Conservation (phyloP, 2,113 vertebrate species). For the Amphiprion percula region DNA sequence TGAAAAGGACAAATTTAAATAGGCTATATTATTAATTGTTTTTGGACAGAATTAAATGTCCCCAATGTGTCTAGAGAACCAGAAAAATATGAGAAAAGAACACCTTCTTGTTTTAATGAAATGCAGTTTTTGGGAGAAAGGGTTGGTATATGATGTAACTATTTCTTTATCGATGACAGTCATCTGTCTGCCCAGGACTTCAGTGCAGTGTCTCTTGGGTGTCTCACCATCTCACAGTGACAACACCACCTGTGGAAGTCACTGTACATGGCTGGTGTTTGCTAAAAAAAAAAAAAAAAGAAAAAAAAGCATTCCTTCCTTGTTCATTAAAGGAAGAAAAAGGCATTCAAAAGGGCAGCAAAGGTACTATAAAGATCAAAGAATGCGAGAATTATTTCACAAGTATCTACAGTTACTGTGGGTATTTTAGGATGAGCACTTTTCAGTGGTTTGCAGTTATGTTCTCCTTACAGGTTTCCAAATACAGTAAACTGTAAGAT, state of each 20-base stretch:
- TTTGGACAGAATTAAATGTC: too few species aligned
- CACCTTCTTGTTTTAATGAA: too few species aligned
- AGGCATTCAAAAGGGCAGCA: neutral
- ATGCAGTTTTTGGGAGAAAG: neutral
- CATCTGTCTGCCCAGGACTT: neutral
- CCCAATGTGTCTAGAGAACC: too few species aligned
- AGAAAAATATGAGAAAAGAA: too few species aligned
- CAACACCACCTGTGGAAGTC: neutral
- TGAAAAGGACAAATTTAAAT: too few species aligned
- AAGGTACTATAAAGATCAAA: neutral
- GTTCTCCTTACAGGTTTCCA: neutral
- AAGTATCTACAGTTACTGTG: too few species aligned
- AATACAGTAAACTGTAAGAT: neutral
- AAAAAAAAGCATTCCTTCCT: neutral
- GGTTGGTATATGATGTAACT: neutral
- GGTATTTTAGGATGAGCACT: neutral
- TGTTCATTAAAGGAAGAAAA: constrained; percentile 2
- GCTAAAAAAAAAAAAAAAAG: neutral
- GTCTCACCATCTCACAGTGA: neutral
- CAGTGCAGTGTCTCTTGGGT: neutral
- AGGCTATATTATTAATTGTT: too few species aligned
- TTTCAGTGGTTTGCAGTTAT: neutral
- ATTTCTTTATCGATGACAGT: neutral
- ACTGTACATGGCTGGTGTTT: neutral
- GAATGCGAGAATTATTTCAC: neutral